Percentiles rank a stretch among this genome's conserved stretches.
Conservation (phyloP, 2,113 vertebrate genomes). For the Octodon degus region DNA sequence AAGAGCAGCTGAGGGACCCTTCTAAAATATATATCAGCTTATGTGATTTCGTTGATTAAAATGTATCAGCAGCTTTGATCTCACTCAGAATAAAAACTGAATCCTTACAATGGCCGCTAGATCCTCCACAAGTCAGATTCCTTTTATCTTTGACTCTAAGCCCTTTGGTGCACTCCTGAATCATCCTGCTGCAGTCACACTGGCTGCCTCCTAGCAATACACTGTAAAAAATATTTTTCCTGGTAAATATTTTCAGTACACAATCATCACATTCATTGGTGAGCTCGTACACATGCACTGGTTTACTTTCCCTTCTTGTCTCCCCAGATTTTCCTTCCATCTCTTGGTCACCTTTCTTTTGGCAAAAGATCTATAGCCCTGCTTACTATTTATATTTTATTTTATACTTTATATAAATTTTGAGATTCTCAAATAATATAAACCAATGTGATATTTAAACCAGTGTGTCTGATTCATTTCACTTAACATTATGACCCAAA, state of each 20-base stretch:
- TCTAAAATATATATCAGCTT: background rate
- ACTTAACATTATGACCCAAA: background rate
- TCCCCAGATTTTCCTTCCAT: background rate
- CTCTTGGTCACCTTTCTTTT: background rate
- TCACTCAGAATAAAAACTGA: background rate
- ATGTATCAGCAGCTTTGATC: background rate
- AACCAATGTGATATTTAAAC: background rate
- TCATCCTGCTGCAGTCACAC: background rate
- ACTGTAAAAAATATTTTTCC: background rate
- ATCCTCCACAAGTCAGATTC: fast-evolving
- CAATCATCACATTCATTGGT: background rate
- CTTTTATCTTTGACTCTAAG: background rate
- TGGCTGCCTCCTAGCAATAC: too few relatives aligned
- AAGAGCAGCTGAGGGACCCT: background rate
- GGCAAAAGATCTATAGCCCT: background rate
- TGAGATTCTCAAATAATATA: background rate
- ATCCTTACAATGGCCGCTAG: background rate
- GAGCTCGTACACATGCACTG: background rate
- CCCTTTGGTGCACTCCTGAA: background rate
- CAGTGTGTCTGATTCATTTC: background rate
- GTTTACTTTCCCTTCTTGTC: background rate
- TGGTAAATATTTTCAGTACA: background rate
- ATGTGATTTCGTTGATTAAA: background rate
- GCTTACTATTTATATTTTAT: background rate
- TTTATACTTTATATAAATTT: background rate